Conservation (phyloP, 2,888 invertebrate genomes). For the Lasioglossum zephyrum region DNA sequence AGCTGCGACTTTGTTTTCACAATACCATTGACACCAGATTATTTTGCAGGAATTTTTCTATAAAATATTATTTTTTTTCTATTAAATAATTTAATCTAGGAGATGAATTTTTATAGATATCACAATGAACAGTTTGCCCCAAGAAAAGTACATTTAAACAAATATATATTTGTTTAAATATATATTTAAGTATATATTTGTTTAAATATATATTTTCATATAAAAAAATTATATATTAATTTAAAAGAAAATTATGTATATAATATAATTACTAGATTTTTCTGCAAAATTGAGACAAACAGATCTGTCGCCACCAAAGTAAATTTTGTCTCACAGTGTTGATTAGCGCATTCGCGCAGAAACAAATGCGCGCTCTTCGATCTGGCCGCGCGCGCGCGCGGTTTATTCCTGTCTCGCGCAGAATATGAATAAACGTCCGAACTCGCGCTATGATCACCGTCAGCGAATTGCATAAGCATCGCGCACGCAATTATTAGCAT, state of each 20-base stretch:
- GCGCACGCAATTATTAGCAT: constrained; percentile 22
- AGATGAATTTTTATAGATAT: too few species aligned
- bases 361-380: constrained; percentile 30
- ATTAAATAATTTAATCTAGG: too few species aligned
- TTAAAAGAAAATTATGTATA: too few species aligned
- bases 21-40: neutral
- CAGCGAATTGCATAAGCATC: constrained; percentile 17
- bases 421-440: constrained; percentile 17
- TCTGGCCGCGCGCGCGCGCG: neutral
- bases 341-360: constrained; percentile 26
- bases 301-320: neutral
- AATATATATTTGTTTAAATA: too few species aligned
- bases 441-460: constrained; percentile 6
- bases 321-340: constrained; percentile 18
- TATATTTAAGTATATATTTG: too few species aligned
- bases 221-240: too few species aligned
- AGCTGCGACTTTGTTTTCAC: too few species aligned
- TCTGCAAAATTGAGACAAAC: neutral
- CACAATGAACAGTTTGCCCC: too few species aligned
- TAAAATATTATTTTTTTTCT: too few species aligned
- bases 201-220: too few species aligned
- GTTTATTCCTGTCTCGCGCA: constrained; percentile 16
- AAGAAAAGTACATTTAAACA: too few species aligned
- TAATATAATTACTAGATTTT: too few species aligned
- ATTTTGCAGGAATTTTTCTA: neutral